A percentile compares a stretch with the other conserved stretches of the same genome.
Evolutionary conservation across 1,140 invertebrate species (phyloP).

Genomic region (Bombus difficillimus): DNA sequence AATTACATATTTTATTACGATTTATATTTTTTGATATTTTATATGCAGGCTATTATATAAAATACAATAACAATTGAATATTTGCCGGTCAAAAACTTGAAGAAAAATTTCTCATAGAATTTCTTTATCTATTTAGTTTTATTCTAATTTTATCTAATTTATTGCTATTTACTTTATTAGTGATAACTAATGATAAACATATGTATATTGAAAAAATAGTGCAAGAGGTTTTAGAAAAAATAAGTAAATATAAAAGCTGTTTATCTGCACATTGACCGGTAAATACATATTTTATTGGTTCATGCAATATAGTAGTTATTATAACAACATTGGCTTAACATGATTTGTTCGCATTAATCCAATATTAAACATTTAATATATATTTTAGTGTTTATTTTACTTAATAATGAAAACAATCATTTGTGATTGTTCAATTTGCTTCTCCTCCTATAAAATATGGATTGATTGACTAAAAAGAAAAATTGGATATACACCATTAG

Average conservation of each 20-base stretch:
- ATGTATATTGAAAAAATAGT: background rate
- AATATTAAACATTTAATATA: conserved; percentile 38
- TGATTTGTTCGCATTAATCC: conserved; percentile 49
- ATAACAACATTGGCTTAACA: conserved; percentile 81
- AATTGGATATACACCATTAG: conserved; percentile 2
- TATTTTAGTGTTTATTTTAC: conserved; percentile 21
- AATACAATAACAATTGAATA: conserved; percentile 49
- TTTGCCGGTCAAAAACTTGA: conserved; percentile 47
- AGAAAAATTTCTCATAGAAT: background rate
- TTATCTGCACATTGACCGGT: conserved; percentile 48
- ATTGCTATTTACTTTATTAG: background rate
- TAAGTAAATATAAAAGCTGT: background rate
- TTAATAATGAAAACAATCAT: conserved; percentile 11
- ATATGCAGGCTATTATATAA: conserved; percentile 53
- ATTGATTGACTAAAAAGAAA: conserved; percentile 46
- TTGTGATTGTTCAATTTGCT: conserved; percentile 15
- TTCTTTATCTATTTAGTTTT: conserved; percentile 17
- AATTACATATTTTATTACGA: conserved; percentile 66
- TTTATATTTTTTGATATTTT: conserved; percentile 68
- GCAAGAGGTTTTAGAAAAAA: background rate
- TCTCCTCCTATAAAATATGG: conserved; percentile 33
- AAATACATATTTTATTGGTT: conserved; percentile 44
- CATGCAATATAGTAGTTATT: conserved; percentile 69
- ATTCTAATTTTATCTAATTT: conserved; percentile 1
- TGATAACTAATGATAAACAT: background rate